Evolutionary conservation across 2,888 invertebrate species (phyloP), one percentile per base, ranked within the genome.

Genomic region (Toxonevra muliebris): DNA sequence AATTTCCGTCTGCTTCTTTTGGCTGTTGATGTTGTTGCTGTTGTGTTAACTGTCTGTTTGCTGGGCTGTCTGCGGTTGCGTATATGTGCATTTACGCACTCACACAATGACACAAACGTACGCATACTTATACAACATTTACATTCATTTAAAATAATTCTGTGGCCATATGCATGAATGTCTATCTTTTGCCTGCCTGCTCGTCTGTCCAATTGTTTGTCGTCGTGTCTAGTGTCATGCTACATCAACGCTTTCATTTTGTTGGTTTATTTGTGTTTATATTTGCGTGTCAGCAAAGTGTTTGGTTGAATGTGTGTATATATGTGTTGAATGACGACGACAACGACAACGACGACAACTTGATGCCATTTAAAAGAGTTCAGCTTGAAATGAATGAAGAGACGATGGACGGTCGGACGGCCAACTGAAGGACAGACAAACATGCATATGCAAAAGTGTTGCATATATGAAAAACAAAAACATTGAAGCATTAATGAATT

Each of bases 1-100:
- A 48, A 48, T 0, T 48, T 48, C 11, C 15, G 5, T 10, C 5
- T 48, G 48, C 5, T 48, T 4, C 15, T 1, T 48, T 48, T 3
- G 10, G 45, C 13, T 45, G 45, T 45, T 45, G 45, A 12, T 48
- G 5, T 48, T 48, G 20, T 54, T 54, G 54, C 20, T 19, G 10
- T 19, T 54, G 54, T 17, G 13, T n/a, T 54, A 15, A 12, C 17
- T 15, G 5, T 12, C 19, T 19, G 20, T 15, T 17, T 15, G 54
- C 17, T 54, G 54, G 10, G 10, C 48, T 48, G 48, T 57, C 57
- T 57, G 57, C 57, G 57, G 57, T 57, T 57, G 30, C 17, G 20
- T 57, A 40, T 40, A 19, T 41, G 55, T 20, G 17, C 11, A 1
- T 19, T 17, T 55, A 40, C 30, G 19, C 17, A 30, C 19, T 7